Conservation (phyloP, 2,888 invertebrate species). For the Bugula neritina region DNA sequence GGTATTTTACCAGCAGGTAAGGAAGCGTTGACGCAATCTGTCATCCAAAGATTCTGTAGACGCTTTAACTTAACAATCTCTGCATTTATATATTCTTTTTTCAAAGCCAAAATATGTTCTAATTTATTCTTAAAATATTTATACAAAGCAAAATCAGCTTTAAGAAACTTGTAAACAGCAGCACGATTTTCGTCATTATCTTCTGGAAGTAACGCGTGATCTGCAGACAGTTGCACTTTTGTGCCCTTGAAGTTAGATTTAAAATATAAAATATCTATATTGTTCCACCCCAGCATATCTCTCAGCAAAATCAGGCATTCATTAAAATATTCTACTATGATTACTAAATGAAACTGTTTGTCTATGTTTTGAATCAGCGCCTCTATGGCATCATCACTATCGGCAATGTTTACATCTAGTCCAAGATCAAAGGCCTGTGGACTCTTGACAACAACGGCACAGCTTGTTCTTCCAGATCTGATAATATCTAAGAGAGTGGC, state of each 20-base stretch:
- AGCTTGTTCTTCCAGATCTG: not conserved
- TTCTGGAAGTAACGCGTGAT: not conserved
- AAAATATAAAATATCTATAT: not conserved
- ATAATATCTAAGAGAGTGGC: not conserved
- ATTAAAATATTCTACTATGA: not conserved
- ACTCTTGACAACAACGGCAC: not conserved
- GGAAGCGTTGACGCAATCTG: not conserved
- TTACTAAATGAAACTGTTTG: not conserved
- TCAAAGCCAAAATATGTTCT: not conserved
- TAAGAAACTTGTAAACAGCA: not conserved
- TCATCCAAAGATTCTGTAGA: not conserved
- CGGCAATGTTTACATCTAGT: not conserved
- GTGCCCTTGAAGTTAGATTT: not conserved
- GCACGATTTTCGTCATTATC: not conserved
- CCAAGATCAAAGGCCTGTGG: not conserved
- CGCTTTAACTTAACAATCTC: not conserved
- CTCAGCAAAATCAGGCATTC: not conserved
- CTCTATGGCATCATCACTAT: not conserved
- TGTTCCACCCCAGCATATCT: not conserved
- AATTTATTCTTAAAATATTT: not conserved
- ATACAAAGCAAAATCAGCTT: not conserved
- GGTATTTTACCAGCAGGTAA: not conserved
- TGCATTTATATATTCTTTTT: not conserved
- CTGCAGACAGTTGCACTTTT: not conserved
- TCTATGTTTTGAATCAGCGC: not conserved